These are phyloP conservation scores for Balanococcus diminutus DNA, from an alignment of 2,888 invertebrate species.

Conservation along the genomic window DNA sequence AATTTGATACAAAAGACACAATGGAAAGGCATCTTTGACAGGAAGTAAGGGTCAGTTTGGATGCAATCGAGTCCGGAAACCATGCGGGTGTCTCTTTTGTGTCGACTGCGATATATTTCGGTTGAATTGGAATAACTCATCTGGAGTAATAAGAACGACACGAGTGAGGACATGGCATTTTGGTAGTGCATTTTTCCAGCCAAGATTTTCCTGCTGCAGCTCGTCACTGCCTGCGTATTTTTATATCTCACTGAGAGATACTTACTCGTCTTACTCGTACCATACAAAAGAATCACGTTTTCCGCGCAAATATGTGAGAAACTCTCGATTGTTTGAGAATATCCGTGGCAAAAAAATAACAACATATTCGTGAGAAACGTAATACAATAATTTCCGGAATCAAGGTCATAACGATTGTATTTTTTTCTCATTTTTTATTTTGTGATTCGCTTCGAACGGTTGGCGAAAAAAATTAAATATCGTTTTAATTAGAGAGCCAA, in stretches of 20 bases:
- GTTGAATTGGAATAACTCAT: background rate
- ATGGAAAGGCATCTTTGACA: background rate
- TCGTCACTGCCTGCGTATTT: background rate
- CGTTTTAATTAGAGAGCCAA: constrained; percentile 30
- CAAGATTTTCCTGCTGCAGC: background rate
- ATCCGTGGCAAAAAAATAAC: constrained; percentile 19
- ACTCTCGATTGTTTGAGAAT: constrained; percentile 41
- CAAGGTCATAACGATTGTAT: constrained; percentile 26
- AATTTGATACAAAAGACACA: background rate
- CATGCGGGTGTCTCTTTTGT: background rate
- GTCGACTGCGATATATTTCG: background rate
- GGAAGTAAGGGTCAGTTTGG: background rate
- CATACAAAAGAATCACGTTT: constrained; percentile 43
- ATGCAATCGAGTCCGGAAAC: background rate
- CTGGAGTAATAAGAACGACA: too few species aligned
- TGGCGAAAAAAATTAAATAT: constrained; percentile 11
- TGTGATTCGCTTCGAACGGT: background rate
- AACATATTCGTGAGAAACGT: constrained; percentile 42
- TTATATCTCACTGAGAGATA: background rate
- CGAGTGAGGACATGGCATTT: background rate
- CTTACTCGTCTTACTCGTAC: too few species aligned
- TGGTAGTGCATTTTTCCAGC: background rate
- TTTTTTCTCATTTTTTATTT: background rate
- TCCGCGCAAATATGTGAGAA: constrained; percentile 42
- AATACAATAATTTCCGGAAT: constrained; percentile 41